Conservation (phyloP, 2,113 vertebrate species). For the Clupea harengus region DNA sequence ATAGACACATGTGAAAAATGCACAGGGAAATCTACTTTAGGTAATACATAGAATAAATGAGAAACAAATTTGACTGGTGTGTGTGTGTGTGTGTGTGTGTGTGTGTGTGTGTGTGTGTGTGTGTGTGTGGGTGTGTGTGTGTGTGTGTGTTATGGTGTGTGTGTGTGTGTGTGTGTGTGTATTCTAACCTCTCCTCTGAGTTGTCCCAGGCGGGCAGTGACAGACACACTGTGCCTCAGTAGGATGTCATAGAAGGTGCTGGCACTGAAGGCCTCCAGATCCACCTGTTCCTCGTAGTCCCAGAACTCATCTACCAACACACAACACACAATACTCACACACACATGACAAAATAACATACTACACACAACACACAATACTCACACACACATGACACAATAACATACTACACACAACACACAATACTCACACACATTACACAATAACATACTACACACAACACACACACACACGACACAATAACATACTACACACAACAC, state of each 20-base stretch:
- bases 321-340: slow-evolving; percentile 8
- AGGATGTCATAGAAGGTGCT: slow-evolving; percentile 80
- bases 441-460: too few relatives aligned
- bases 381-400: too few relatives aligned
- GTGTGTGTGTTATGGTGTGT: slow-evolving; percentile 24
- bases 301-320: slow-evolving; percentile 64
- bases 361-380: neutral
- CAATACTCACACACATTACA: slow-evolving; percentile 3
- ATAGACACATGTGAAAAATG: too few relatives aligned
- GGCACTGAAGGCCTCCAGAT: slow-evolving; percentile 84
- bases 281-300: slow-evolving; percentile 80
- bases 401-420: too few relatives aligned
- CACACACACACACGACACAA: too few relatives aligned
- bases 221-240: slow-evolving; percentile 77
- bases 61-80: too few relatives aligned
- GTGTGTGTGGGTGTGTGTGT: neutral
- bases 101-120: neutral
- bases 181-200: slow-evolving; percentile 79
- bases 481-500: too few relatives aligned
- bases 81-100: neutral
- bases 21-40: too few relatives aligned
- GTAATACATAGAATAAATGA: too few relatives aligned
- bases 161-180: slow-evolving; percentile 24
- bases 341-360: too few relatives aligned
- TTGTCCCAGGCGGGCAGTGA: slow-evolving; percentile 77